A percentile compares a stretch with the other conserved stretches of the same genome.
These are phyloP conservation scores for Drosophila monieri DNA, from an alignment of 2,888 invertebrate species.

Conservation along the genomic window DNA sequence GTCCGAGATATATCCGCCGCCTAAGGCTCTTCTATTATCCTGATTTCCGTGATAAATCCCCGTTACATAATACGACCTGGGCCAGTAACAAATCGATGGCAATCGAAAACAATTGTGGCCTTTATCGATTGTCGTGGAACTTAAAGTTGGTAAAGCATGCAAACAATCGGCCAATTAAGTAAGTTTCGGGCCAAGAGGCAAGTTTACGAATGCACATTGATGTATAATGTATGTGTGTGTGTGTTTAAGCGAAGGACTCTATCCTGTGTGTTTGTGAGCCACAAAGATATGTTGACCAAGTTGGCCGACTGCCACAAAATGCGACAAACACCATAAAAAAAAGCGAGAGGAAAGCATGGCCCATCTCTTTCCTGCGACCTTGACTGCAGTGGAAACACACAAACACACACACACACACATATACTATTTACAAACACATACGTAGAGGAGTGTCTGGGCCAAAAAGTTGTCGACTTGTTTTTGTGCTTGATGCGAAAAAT, in stretches of 20 bases:
- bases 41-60: background rate
- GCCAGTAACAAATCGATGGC: constrained; percentile 5
- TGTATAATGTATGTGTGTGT: background rate
- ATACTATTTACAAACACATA: background rate
- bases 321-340: background rate
- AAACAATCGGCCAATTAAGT: constrained; percentile 16
- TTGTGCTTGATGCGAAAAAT: constrained; percentile 61
- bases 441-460: constrained; percentile 13
- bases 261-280: background rate
- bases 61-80: background rate
- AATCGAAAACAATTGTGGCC: constrained; percentile 2
- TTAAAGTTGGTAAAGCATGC: constrained; percentile 10
- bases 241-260: background rate
- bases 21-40: background rate
- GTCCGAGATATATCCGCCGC: background rate
- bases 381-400: constrained; percentile 55
- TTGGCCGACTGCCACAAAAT: constrained; percentile 22
- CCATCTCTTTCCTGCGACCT: constrained; percentile 49
- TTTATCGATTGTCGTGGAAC: constrained; percentile 4
- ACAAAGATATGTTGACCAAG: constrained; percentile 18
- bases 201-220: background rate
- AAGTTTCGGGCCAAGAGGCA: background rate
- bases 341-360: background rate
- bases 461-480: constrained; percentile 48
- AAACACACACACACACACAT: too few species aligned